phyloP scores from a whole-genome alignment of 2,888 invertebrate genomes.

The Polydrusus cervinus region DNA sequence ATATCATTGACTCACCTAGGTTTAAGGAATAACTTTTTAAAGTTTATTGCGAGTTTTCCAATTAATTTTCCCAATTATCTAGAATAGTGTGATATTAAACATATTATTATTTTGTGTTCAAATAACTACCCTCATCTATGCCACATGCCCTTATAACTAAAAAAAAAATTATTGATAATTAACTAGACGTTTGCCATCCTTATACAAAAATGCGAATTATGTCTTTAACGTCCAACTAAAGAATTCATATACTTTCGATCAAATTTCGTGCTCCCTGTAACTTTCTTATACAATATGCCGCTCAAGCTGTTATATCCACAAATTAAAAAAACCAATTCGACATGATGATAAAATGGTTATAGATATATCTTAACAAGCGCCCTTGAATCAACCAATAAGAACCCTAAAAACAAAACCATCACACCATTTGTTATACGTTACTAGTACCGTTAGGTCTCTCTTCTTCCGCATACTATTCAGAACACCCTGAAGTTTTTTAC shows the following conservation, averaged over 20 bases:
- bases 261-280: conserved; percentile 10
- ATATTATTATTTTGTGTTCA: no score
- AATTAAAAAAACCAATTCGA: conserved; percentile 40
- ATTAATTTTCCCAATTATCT: no score
- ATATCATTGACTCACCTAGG: no score
- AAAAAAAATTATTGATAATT: no score
- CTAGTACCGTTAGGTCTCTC: conserved; percentile 44
- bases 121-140: no score
- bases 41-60: no score
- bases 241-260: neutral
- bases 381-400: conserved; percentile 35
- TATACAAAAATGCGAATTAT: neutral
- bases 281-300: conserved; percentile 40
- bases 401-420: conserved; percentile 28
- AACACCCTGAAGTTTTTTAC: conserved; percentile 49
- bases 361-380: conserved; percentile 46
- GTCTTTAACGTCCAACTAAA: neutral
- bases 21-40: no score
- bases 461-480: conserved; percentile 50
- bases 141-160: no score
- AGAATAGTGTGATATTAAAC: no score
- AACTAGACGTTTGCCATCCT: no score
- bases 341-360: conserved; percentile 36
- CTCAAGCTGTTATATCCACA: conserved; percentile 40
- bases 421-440: conserved; percentile 47